phyloP scores from a whole-genome alignment of 2,888 invertebrate species.

The Cosmia trapezina region DNA sequence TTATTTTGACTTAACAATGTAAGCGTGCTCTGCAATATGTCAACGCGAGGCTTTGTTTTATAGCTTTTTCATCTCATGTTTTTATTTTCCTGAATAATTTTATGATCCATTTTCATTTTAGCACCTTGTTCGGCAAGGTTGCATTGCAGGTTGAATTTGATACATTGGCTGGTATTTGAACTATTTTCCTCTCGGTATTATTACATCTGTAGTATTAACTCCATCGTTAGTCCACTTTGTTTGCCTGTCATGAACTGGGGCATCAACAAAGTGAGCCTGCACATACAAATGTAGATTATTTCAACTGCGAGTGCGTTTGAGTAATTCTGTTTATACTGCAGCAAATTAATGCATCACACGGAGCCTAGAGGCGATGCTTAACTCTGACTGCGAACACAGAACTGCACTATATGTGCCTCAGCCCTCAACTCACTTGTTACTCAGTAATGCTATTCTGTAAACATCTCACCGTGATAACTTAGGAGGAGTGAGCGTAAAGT shows the following conservation, averaged over 20 bases:
- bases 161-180: not conserved
- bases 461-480: too few species aligned
- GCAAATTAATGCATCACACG: constrained; percentile 40
- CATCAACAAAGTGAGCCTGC: constrained; percentile 5
- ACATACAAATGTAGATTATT: constrained; percentile 22
- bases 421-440: constrained; percentile 13
- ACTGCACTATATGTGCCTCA: constrained; percentile 37
- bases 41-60: constrained; percentile 72
- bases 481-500: too few species aligned
- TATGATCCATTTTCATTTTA: constrained; percentile 66
- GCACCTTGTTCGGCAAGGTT: constrained; percentile 47
- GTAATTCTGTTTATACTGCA: constrained; percentile 34
- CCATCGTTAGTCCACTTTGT: constrained; percentile 9
- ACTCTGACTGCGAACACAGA: constrained; percentile 40
- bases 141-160: constrained; percentile 24
- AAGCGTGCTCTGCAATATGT: constrained; percentile 72
- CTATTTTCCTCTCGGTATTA: constrained; percentile 10
- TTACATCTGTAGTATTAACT: not conserved
- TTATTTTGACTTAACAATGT: constrained; percentile 73
- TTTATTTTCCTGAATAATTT: constrained; percentile 73
- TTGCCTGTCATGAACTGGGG: not conserved
- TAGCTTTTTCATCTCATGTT: constrained; percentile 67
- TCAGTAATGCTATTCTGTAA: too few species aligned
- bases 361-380: constrained; percentile 21
- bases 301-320: constrained; percentile 18